phyloP scores from a whole-genome alignment of 2,888 invertebrate species.

The Gisinianus flammeolus region DNA sequence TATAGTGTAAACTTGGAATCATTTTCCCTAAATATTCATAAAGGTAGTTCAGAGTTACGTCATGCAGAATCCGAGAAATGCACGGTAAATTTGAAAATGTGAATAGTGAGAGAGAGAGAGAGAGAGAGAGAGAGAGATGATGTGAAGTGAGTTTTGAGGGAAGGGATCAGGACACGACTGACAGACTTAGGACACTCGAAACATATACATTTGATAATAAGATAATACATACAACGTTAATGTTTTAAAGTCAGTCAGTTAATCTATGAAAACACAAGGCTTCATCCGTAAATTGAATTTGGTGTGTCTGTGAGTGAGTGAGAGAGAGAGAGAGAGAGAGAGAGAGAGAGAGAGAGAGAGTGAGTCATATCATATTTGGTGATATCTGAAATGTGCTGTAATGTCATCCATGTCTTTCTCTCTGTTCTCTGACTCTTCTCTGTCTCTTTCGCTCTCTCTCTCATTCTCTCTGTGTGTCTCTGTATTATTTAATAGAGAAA shows the following conservation, averaged over 20 bases:
- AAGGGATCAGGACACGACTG: not conserved
- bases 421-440: conserved; percentile 22
- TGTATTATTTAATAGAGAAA: conserved; percentile 40
- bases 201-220: conserved; percentile 26
- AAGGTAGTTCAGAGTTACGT: too few species aligned
- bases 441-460: conserved; percentile 12
- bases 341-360: not conserved
- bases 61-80: conserved; percentile 10
- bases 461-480: not conserved
- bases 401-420: conserved; percentile 15
- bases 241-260: conserved; percentile 39
- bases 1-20: too few species aligned
- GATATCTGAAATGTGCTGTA: conserved; percentile 23
- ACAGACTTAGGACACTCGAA: conserved; percentile 2
- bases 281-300: conserved; percentile 43
- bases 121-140: conserved; percentile 23
- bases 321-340: not conserved
- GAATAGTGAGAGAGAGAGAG: conserved; percentile 7
- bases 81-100: not conserved
- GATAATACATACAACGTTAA: conserved; percentile 38
- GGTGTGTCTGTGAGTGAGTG: conserved; percentile 13
- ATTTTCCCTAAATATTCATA: too few species aligned
- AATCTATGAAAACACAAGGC: conserved; percentile 36
- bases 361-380: conserved; percentile 40
- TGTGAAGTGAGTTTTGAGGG: conserved; percentile 16